Percentiles rank a stretch among this genome's conserved stretches.
These are phyloP conservation scores for Arothron firmamentum DNA, from an alignment of 2,113 vertebrate species.

Conservation along the genomic window DNA sequence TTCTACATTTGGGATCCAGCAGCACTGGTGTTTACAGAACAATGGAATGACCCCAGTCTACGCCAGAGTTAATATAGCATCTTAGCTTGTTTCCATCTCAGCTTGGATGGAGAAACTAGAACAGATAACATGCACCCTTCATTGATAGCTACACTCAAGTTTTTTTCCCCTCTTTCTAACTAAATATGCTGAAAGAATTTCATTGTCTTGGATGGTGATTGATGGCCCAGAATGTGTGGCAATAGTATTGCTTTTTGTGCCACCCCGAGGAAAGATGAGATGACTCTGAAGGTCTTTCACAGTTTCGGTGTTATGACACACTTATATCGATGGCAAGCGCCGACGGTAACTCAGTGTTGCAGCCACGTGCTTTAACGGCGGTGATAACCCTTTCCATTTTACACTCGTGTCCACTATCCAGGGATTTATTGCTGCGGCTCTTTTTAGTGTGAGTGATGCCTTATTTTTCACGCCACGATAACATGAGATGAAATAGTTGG, in stretches of 20 bases:
- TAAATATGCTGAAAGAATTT: conserved; percentile 38
- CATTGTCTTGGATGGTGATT: conserved; percentile 43
- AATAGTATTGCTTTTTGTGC: conserved; percentile 20
- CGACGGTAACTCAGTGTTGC: conserved; percentile 19
- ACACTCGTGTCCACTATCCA: background rate
- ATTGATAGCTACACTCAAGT: conserved; percentile 40
- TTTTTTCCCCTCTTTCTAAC: conserved; percentile 19
- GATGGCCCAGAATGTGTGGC: conserved; percentile 29
- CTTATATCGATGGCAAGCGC: conserved; percentile 20
- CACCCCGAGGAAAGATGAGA: conserved; percentile 30
- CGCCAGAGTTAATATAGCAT: too few species aligned
- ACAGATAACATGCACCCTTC: background rate
- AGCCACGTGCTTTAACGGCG: conserved; percentile 21
- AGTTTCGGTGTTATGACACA: conserved; percentile 37
- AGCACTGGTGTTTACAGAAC: too few species aligned
- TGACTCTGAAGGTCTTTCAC: conserved; percentile 46
- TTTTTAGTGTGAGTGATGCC: background rate
- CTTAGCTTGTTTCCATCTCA: too few species aligned
- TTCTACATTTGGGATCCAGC: too few species aligned
- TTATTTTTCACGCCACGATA: background rate
- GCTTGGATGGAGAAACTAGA: too few species aligned
- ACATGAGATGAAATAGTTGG: too few species aligned
- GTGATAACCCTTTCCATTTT: conserved; percentile 24
- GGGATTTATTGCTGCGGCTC: background rate
- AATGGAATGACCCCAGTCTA: too few species aligned